Conservation (phyloP, 37 sponge, comb jelly and placozoan genomes). For the Halichondria panicea region DNA sequence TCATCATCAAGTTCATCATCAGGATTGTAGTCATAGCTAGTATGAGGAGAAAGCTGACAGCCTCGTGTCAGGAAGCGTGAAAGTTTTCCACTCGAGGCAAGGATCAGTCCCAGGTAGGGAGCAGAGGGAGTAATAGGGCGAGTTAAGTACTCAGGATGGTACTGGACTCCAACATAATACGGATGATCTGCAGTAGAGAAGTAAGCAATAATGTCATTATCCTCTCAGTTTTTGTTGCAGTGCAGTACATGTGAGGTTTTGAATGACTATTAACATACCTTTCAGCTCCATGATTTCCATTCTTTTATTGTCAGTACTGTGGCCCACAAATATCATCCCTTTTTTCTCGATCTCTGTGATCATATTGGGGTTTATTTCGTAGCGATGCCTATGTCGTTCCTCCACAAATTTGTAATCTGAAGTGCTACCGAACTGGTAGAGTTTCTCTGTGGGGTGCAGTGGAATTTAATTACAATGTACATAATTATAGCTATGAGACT, state of each 20-base stretch:
- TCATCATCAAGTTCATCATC: constrained; percentile 43
- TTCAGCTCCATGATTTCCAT: constrained; percentile 92
- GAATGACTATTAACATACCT: constrained; percentile 39
- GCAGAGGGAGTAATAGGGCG: constrained; percentile 92
- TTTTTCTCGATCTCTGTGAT: constrained; percentile 59
- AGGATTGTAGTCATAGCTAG: constrained; percentile 49
- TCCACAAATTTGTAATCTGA: constrained; percentile 66
- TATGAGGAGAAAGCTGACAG: constrained; percentile 60
- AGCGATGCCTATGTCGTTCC: constrained; percentile 96
- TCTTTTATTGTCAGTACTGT: constrained; percentile 69
- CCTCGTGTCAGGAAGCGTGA: constrained; percentile 39
- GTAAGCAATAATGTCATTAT: background rate
- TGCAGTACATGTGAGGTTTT: background rate
- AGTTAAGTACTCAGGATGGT: constrained; percentile 94
- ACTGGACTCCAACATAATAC: constrained; percentile 92
- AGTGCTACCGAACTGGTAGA: too few relatives aligned
- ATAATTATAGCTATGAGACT: too few relatives aligned
- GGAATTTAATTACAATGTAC: too few relatives aligned
- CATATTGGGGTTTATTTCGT: constrained; percentile 80
- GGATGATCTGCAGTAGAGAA: constrained; percentile 60
- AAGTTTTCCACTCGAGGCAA: constrained; percentile 78
- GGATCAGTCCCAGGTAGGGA: constrained; percentile 91
- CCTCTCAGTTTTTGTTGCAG: background rate
- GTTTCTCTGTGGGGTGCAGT: too few relatives aligned
- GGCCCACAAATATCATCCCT: constrained; percentile 90